Evolutionary conservation across 1,140 invertebrate genomes (phyloP), one percentile per base, ranked within the genome.

Genomic region (Anthonomus grandis): DNA sequence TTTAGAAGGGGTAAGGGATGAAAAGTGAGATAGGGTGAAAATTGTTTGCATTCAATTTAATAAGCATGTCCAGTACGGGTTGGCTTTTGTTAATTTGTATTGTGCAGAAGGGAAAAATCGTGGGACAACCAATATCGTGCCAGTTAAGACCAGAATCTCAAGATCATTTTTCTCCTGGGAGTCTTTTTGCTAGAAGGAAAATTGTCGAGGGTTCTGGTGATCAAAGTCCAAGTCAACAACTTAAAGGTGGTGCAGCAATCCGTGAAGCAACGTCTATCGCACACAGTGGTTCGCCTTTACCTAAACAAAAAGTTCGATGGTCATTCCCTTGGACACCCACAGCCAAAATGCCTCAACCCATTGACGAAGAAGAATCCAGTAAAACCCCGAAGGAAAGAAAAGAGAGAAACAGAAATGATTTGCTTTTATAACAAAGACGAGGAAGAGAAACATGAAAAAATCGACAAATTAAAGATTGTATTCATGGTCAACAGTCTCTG

Each of bases 21-120:
- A 89, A 68, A 89, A 86, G 70, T 95, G 90, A 89, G 90, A 93
- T 74, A 74, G 85, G 36, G 71, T 95, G 1, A 91, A 93, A 74
- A 74, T 94, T 38, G 81, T 92, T 3, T 94, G 91, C 72, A 84
- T 85, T 6, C 93, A 95, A 70, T 95, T 91, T 70, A 93, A 93
- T 69, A 88, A 84, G 68, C 83, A 84, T 59, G 78, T 83, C 24
- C 79, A 86, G 67, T 93, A 84, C 77, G 91, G 91, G 0, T 66
- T 94, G 5, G 84, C 87, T 2, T 93, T 93, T 70, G 78, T 93
- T 23, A 87, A 84, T 63, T 74, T 91, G 8, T 81, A 83, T 67
- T 39, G 47, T 0, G 42, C 37, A 19, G 51, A 27, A 1, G 44
- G 15, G 19, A 52, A 56, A 44, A 36, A 25, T 31, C 44, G 17